Conservation (phyloP, 2,113 vertebrate genomes). For the Sylvilagus bachmani region DNA sequence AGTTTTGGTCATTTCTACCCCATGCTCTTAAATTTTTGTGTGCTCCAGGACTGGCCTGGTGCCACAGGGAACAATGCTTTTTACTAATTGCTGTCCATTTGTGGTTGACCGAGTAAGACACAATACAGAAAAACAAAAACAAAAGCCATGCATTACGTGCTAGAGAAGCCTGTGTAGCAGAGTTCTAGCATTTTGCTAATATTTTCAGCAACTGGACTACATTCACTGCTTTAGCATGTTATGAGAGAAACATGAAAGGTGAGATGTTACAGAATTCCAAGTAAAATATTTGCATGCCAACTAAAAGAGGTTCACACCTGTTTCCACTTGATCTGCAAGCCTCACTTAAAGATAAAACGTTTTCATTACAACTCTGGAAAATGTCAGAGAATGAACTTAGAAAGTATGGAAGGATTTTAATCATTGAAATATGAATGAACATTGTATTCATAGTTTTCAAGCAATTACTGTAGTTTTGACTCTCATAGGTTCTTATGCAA, state of each 20-base stretch:
- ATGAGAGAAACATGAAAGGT: not conserved
- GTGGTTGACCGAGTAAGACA: not conserved
- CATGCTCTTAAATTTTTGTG: not conserved
- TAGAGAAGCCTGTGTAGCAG: not conserved
- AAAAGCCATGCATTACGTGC: not conserved
- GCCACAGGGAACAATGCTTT: not conserved
- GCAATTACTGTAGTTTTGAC: not conserved
- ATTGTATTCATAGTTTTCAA: not conserved
- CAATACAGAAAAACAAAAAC: not conserved
- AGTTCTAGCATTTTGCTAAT: not conserved
- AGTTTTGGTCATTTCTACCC: not conserved
- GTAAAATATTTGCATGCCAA: slow-evolving; percentile 63
- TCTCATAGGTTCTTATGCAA: not conserved
- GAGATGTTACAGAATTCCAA: slow-evolving; percentile 39
- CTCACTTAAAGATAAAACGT: slow-evolving; percentile 35
- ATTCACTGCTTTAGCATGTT: slow-evolving; percentile 14
- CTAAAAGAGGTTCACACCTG: slow-evolving; percentile 33
- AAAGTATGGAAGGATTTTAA: slow-evolving; percentile 25
- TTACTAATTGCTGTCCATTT: not conserved
- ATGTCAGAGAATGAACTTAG: slow-evolving; percentile 63
- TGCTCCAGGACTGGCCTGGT: not conserved
- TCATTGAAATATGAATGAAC: slow-evolving; percentile 37
- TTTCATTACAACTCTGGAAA: slow-evolving; percentile 51
- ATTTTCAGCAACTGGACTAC: not conserved
- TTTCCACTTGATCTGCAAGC: slow-evolving; percentile 63